These are phyloP conservation scores for Calameuta idolon DNA, from an alignment of 2,888 invertebrate genomes.

Conservation along the genomic window DNA sequence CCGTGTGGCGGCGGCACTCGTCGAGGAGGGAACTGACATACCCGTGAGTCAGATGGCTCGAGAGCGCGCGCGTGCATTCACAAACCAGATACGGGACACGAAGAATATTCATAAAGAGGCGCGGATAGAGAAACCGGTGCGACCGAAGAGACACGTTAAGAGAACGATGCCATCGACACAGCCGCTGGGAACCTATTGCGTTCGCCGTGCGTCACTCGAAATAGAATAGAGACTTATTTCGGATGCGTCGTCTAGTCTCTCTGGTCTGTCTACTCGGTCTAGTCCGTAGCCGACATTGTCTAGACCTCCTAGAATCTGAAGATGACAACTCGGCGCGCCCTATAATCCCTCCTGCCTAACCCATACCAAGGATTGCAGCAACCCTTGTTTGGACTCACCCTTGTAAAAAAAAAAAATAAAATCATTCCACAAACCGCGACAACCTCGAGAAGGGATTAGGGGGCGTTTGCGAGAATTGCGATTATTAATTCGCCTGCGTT, in stretches of 20 bases:
- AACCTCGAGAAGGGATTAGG: slow-evolving; percentile 1
- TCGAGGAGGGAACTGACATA: slow-evolving; percentile 37
- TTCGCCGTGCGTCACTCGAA: slow-evolving; percentile 38
- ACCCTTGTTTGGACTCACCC: neutral
- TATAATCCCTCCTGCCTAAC: neutral
- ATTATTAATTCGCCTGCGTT: slow-evolving; percentile 62
- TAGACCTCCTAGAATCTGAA: slow-evolving; percentile 47
- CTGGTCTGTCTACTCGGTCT: slow-evolving; percentile 53
- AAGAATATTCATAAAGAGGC: slow-evolving; percentile 9
- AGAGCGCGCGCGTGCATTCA: slow-evolving; percentile 22
- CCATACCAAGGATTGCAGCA: neutral
- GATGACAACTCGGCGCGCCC: neutral
- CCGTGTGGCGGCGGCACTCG: slow-evolving; percentile 62
- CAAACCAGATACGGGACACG: slow-evolving; percentile 11
- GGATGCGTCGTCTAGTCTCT: slow-evolving; percentile 55
- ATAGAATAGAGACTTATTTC: slow-evolving; percentile 60
- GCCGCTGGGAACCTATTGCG: slow-evolving; percentile 36
- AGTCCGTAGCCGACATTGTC: slow-evolving; percentile 53
- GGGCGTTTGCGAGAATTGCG: slow-evolving; percentile 29
- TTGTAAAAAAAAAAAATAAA: neutral
- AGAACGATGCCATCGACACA: neutral
- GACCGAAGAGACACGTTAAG: neutral
- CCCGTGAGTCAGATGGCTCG: slow-evolving; percentile 15
- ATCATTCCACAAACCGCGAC: neutral
- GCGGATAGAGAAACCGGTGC: neutral